phyloP scores from a whole-genome alignment of 2,888 invertebrate genomes.

The Macrophya alboannulata region DNA sequence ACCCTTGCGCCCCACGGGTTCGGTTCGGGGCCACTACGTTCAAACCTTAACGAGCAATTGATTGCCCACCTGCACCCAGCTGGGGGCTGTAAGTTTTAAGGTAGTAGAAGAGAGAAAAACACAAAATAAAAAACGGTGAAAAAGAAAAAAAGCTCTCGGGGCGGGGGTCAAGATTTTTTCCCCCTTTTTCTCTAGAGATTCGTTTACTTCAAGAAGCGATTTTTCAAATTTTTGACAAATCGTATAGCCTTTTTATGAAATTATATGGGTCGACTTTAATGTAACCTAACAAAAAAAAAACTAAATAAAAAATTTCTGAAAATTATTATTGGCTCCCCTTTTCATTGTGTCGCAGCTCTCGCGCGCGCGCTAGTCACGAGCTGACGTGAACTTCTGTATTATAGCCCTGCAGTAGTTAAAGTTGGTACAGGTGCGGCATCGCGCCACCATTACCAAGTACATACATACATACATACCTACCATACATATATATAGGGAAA shows the following conservation, averaged over 20 bases:
- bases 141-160: not conserved
- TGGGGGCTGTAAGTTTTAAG: conserved; percentile 3
- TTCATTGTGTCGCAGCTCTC: not conserved
- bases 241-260: too few species aligned
- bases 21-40: not conserved
- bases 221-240: not conserved
- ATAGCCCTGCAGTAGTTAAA: not conserved
- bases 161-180: not conserved
- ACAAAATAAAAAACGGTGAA: not conserved
- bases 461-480: not conserved
- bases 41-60: conserved; percentile 47
- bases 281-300: too few species aligned
- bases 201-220: not conserved
- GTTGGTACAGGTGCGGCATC: conserved; percentile 42
- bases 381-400: not conserved
- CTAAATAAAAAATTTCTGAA: not conserved
- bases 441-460: not conserved
- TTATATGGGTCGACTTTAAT: not conserved
- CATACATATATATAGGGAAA: not conserved
- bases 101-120: not conserved
- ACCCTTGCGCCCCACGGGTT: too few species aligned
- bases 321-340: not conserved
- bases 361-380: not conserved
- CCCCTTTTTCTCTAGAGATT: not conserved
- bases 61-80: conserved; percentile 30